phyloP scores from a whole-genome alignment of 1,140 invertebrate species.

The Adelges cooleyi region DNA sequence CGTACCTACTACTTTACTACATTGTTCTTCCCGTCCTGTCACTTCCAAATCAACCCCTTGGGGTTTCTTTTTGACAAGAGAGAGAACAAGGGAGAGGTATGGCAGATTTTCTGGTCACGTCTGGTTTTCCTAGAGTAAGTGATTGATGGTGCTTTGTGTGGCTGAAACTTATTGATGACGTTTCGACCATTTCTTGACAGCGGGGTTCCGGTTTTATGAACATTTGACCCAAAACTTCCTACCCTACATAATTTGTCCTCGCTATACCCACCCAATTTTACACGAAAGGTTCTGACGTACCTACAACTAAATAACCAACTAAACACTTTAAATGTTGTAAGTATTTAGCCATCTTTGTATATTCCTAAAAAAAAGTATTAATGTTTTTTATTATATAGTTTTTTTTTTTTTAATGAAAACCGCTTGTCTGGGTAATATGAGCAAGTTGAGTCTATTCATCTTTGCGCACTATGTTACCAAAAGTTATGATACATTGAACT shows the following conservation, averaged over 20 bases:
- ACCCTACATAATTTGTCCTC: constrained; percentile 9
- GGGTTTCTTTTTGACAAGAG: not conserved
- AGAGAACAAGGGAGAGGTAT: not conserved
- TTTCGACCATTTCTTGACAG: constrained; percentile 21
- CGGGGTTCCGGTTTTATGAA: not conserved
- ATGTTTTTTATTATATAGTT: too few species aligned
- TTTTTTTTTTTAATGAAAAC: too few species aligned
- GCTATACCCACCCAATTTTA: not conserved
- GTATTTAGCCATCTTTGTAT: too few species aligned
- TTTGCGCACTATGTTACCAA: too few species aligned
- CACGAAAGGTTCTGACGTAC: too few species aligned
- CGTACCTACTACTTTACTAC: not conserved
- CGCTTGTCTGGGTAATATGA: too few species aligned
- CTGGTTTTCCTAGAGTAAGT: not conserved
- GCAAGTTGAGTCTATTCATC: too few species aligned
- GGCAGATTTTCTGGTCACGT: constrained; percentile 14
- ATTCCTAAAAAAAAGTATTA: too few species aligned
- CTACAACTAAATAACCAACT: too few species aligned
- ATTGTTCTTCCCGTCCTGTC: not conserved
- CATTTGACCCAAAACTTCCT: constrained; percentile 24
- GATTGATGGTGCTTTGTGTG: constrained; percentile 11
- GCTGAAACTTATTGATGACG: constrained; percentile 27
- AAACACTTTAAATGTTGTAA: too few species aligned
- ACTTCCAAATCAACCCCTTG: not conserved
- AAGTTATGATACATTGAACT: too few species aligned